Conservation (phyloP, 2,797 vertebrate genomes). For the Gallirallus australis region DNA sequence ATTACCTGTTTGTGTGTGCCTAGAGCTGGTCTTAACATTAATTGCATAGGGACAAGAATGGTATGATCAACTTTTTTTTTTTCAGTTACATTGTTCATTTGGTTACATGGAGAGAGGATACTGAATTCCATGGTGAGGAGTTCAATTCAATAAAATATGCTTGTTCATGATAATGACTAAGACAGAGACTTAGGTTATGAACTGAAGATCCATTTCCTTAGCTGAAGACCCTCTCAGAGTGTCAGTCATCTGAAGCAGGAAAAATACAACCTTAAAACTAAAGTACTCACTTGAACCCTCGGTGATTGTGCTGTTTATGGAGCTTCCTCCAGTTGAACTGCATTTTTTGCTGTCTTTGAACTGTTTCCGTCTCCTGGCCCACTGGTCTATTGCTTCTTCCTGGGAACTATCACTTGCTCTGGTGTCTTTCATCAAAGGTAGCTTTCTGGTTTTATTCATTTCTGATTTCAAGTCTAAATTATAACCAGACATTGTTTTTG, state of each 20-base stretch:
- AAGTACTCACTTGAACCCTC: conserved; percentile 86
- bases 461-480: conserved; percentile 76
- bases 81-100: not conserved
- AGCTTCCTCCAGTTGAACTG: conserved; percentile 86
- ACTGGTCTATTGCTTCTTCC: conserved; percentile 83
- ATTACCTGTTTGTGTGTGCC: not conserved
- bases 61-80: not conserved
- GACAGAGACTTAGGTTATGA: not conserved
- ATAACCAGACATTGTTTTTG: conserved; percentile 31
- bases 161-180: not conserved
- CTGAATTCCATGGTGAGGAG: not conserved
- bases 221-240: not conserved
- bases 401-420: conserved; percentile 67
- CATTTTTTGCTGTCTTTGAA: conserved; percentile 88
- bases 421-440: conserved; percentile 71
- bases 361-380: conserved; percentile 86
- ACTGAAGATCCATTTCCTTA: not conserved
- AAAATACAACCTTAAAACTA: not conserved
- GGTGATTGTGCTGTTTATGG: conserved; percentile 86
- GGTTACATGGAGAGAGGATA: not conserved
- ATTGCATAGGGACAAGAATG: not conserved
- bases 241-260: not conserved
- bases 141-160: not conserved
- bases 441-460: conserved; percentile 75
- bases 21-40: not conserved